A percentile compares a stretch with the other conserved stretches of the same genome.
Evolutionary conservation across 2,113 vertebrate genomes (phyloP).

Genomic region (Xenus cinereus): DNA sequence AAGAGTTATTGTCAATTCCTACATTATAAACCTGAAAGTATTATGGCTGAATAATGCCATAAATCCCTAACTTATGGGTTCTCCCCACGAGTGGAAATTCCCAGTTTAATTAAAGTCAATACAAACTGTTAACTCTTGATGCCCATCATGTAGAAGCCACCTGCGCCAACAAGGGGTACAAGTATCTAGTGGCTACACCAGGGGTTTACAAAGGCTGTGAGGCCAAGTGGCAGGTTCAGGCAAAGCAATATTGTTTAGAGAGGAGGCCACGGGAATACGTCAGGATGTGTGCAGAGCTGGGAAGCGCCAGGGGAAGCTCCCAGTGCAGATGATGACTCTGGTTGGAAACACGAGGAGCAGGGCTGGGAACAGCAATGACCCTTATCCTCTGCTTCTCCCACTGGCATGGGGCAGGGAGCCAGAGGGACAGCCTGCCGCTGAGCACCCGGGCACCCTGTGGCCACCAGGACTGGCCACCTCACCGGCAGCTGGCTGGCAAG

Average conservation of each 20-base stretch:
- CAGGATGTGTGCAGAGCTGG: not conserved
- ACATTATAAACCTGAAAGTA: not conserved
- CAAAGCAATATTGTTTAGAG: not conserved
- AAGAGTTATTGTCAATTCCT: slow-evolving; percentile 36
- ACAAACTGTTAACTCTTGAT: not conserved
- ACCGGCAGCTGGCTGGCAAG: not conserved
- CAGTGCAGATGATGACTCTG: not conserved
- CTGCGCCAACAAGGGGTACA: not conserved
- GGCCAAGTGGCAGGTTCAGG: not conserved
- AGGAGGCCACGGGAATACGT: not conserved
- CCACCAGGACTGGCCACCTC: not conserved
- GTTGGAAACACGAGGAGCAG: not conserved
- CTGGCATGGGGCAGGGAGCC: rapidly evolving
- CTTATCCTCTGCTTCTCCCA: not conserved
- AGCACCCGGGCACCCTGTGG: no score
- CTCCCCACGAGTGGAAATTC: slow-evolving; percentile 44
- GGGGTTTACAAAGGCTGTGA: not conserved
- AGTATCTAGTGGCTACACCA: not conserved
- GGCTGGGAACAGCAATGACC: not conserved
- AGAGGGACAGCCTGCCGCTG: not conserved
- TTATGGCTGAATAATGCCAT: slow-evolving; percentile 19
- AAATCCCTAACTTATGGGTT: not conserved
- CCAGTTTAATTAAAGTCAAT: slow-evolving; percentile 33
- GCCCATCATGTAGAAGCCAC: not conserved
- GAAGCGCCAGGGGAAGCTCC: not conserved